Conservation (phyloP, 2,113 vertebrate species). For the Nesogale talazaci region DNA sequence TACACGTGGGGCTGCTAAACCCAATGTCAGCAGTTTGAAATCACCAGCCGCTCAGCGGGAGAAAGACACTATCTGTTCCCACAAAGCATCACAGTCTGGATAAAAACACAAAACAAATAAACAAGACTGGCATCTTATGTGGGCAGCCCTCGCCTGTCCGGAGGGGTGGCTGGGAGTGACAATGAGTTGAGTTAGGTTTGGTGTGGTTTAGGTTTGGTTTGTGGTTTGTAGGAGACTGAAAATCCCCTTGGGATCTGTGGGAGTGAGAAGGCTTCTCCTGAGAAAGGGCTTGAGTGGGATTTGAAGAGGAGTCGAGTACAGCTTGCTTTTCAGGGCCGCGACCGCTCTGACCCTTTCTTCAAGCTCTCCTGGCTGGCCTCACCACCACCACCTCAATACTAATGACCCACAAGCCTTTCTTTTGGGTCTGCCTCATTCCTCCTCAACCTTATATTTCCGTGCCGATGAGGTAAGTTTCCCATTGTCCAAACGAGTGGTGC, state of each 20-base stretch:
- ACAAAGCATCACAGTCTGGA: too few species aligned
- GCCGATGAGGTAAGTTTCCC: background rate
- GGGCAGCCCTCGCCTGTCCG: too few species aligned
- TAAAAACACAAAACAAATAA: too few species aligned
- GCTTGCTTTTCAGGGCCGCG: background rate
- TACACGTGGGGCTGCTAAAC: too few species aligned
- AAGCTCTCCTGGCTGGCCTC: background rate
- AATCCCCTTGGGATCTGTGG: background rate
- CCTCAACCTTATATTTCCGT: background rate
- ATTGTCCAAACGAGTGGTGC: background rate
- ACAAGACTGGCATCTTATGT: too few species aligned
- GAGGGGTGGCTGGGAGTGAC: too few species aligned
- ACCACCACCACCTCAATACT: background rate
- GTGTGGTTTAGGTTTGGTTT: too few species aligned
- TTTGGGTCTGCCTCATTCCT: background rate
- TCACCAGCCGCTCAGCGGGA: too few species aligned
- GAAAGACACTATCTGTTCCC: too few species aligned
- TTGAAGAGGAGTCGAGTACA: background rate
- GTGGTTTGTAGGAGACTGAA: background rate
- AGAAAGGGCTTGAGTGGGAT: background rate
- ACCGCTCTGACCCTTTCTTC: background rate
- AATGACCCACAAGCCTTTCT: background rate
- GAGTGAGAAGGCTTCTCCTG: background rate
- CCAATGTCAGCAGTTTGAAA: too few species aligned
- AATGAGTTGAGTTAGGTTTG: too few species aligned